These are phyloP conservation scores for Leptopilina syphax DNA, from an alignment of 2,888 invertebrate species.

Conservation along the genomic window DNA sequence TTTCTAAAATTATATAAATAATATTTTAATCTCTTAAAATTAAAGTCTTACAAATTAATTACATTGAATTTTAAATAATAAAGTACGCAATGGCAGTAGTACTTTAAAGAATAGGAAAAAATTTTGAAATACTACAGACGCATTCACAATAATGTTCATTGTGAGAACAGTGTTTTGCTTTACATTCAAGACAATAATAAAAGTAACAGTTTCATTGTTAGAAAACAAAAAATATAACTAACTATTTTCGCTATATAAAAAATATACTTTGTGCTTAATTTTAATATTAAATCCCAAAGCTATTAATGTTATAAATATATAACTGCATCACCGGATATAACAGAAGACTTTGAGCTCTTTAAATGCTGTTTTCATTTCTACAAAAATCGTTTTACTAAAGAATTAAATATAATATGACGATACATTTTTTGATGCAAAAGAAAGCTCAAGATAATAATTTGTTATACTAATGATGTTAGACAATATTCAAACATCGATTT, in stretches of 20 bases:
- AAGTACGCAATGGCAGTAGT: not conserved
- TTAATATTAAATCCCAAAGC: conserved; percentile 17
- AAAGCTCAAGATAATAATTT: not conserved
- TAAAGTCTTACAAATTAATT: not conserved
- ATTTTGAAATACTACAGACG: not conserved
- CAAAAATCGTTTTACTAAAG: not conserved
- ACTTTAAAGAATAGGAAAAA: not conserved
- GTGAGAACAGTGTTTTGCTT: not conserved
- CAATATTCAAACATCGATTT: not conserved
- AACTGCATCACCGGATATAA: conserved; percentile 14
- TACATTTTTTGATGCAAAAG: conserved; percentile 13
- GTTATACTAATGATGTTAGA: not conserved
- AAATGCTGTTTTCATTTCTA: conserved; percentile 2
- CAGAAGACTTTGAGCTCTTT: conserved; percentile 12
- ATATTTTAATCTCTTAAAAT: not conserved
- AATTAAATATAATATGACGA: not conserved
- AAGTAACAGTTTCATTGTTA: not conserved
- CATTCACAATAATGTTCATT: too few species aligned
- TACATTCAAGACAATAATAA: not conserved
- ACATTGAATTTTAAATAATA: not conserved
- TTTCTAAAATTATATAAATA: not conserved
- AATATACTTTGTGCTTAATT: conserved; percentile 27
- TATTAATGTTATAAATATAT: not conserved
- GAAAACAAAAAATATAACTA: not conserved
- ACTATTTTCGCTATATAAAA: not conserved